These are phyloP conservation scores for Ochlodes sylvanus DNA, from an alignment of 2,888 invertebrate genomes.

Conservation along the genomic window DNA sequence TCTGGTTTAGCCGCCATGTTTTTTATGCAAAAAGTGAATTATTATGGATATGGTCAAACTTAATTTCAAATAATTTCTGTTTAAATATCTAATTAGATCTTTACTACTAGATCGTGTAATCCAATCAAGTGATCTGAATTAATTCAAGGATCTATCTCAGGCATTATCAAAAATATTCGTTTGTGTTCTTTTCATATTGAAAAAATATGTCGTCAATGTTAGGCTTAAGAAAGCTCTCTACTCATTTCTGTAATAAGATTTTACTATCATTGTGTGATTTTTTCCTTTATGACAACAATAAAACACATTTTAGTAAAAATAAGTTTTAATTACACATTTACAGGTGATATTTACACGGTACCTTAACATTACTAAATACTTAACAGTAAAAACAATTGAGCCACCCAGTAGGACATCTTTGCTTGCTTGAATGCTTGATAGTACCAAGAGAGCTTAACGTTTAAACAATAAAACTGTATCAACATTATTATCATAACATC, in stretches of 20 bases:
- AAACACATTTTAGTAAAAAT: conserved; percentile 39
- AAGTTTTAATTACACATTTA: conserved; percentile 48
- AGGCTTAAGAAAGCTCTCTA: conserved; percentile 26
- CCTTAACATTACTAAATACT: conserved; percentile 20
- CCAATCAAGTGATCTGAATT: too few relatives aligned
- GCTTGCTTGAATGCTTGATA: neutral
- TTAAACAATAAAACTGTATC: conserved; percentile 8
- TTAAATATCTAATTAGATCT: too few relatives aligned
- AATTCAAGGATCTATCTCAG: too few relatives aligned
- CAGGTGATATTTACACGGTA: conserved; percentile 49
- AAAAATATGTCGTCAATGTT: neutral
- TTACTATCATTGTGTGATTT: conserved; percentile 13
- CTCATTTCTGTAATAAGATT: conserved; percentile 11
- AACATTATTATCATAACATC: conserved; percentile 33
- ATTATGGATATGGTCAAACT: too few relatives aligned
- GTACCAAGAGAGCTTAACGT: conserved; percentile 1
- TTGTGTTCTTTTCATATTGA: too few relatives aligned
- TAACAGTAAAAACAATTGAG: conserved; percentile 25
- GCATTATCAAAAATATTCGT: too few relatives aligned
- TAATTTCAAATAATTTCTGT: too few relatives aligned
- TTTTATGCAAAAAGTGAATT: too few relatives aligned
- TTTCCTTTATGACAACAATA: conserved; percentile 23
- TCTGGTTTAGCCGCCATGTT: neutral
- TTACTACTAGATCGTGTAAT: too few relatives aligned
- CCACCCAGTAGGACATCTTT: conserved; percentile 6